Conservation (phyloP, 2,113 vertebrate genomes). For the Syngnathus scovelli region DNA sequence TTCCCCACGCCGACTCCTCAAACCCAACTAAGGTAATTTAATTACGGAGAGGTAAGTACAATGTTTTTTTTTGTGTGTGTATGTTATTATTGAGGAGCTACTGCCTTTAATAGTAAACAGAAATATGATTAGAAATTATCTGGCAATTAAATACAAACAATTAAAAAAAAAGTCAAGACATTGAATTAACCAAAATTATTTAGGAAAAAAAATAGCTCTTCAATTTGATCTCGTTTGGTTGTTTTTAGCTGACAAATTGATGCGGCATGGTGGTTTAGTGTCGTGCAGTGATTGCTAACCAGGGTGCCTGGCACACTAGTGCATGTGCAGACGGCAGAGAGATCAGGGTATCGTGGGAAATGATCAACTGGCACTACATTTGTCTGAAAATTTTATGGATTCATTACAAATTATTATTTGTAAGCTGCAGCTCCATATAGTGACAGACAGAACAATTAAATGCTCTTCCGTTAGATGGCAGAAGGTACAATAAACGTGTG, state of each 20-base stretch:
- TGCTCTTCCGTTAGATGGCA: not conserved
- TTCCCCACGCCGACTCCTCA: not conserved
- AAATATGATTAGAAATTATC: not conserved
- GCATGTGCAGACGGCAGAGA: not conserved
- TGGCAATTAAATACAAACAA: not conserved
- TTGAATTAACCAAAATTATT: not conserved
- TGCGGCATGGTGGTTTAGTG: no score
- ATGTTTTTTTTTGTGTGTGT: not conserved
- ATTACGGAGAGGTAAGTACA: slow-evolving; percentile 69
- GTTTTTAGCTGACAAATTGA: not conserved
- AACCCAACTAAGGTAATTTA: slow-evolving; percentile 82
- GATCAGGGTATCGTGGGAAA: not conserved
- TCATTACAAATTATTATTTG: not conserved
- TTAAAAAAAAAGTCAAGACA: not conserved
- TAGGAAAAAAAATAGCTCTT: not conserved
- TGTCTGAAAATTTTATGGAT: not conserved
- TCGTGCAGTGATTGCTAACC: no score
- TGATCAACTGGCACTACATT: not conserved
- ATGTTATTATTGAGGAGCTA: not conserved
- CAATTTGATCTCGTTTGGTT: not conserved
- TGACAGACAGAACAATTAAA: not conserved
- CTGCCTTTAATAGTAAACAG: not conserved
- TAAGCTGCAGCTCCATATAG: not conserved
- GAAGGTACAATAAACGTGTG: not conserved
- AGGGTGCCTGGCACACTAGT: not conserved